Percentiles rank a stretch among this genome's conserved stretches.
Conservation (phyloP, 2,888 invertebrate species). For the Sympetrum striolatum region DNA sequence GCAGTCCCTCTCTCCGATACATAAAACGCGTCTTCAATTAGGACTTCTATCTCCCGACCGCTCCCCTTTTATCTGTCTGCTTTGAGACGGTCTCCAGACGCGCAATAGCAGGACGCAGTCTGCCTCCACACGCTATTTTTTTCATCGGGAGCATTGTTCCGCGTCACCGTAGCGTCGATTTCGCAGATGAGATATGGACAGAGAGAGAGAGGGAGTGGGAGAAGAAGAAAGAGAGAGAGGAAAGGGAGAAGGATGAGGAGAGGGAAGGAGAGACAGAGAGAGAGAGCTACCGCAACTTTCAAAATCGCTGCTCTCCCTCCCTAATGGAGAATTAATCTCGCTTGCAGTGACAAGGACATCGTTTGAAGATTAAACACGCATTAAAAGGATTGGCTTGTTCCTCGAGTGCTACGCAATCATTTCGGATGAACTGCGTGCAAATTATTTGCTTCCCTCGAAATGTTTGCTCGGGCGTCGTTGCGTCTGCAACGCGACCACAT, state of each 20-base stretch:
- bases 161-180: neutral
- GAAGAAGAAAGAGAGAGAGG: neutral
- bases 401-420: slow-evolving; percentile 15
- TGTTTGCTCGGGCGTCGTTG: slow-evolving; percentile 8
- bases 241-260: neutral
- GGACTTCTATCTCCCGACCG: neutral
- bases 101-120: neutral
- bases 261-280: neutral
- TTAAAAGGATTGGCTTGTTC: neutral
- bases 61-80: neutral
- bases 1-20: neutral
- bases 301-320: neutral
- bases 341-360: slow-evolving; percentile 3
- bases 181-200: neutral
- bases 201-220: neutral
- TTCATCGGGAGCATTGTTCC: neutral
- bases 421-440: neutral
- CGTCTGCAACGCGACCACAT: slow-evolving; percentile 21
- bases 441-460: neutral
- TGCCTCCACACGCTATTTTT: neutral
- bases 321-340: neutral
- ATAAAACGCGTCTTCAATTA: neutral
- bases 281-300: neutral
- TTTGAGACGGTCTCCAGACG: neutral
- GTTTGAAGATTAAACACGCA: slow-evolving; percentile 14